Percentiles rank a stretch among this genome's conserved stretches.
phyloP scores from a whole-genome alignment of 1,140 invertebrate species.

The Lepidurus arcticus region DNA sequence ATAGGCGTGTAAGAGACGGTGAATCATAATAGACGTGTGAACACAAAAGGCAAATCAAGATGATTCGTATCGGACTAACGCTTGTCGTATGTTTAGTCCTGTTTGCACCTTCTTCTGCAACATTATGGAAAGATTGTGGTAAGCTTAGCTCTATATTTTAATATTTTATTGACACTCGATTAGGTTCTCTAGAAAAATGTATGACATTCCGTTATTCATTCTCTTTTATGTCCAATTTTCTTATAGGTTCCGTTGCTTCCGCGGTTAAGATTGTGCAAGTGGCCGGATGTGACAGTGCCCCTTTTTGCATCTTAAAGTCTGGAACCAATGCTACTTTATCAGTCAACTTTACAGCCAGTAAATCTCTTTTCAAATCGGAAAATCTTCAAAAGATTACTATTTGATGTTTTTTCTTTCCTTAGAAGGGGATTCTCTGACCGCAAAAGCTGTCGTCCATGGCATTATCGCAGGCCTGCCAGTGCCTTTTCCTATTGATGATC shows the following conservation, averaged over 20 bases:
- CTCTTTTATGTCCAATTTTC: neutral
- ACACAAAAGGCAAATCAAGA: too few species aligned
- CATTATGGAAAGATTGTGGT: too few species aligned
- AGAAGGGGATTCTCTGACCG: conserved; percentile 47
- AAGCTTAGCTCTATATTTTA: too few species aligned
- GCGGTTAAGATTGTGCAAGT: conserved; percentile 22
- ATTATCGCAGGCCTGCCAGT: conserved; percentile 60
- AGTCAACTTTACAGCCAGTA: conserved; percentile 33
- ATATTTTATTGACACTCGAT: too few species aligned
- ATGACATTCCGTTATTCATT: neutral
- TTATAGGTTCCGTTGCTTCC: neutral
- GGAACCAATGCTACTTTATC: conserved; percentile 31
- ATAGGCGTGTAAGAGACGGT: too few species aligned
- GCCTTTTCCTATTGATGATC: conserved; percentile 61
- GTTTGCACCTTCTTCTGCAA: too few species aligned
- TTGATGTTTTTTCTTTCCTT: conserved; percentile 37
- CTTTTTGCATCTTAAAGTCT: conserved; percentile 31
- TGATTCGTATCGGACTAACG: too few species aligned
- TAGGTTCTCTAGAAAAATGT: neutral
- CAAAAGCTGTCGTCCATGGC: conserved; percentile 61
- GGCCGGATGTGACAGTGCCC: conserved; percentile 30
- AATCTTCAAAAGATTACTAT: neutral
- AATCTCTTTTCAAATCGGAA: neutral
- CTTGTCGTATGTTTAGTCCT: too few species aligned
- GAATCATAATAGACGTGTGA: too few species aligned